Base-by-base conservation (phyloP, 2,888 invertebrate genomes). In the Mesochorus sp. region DNA sequence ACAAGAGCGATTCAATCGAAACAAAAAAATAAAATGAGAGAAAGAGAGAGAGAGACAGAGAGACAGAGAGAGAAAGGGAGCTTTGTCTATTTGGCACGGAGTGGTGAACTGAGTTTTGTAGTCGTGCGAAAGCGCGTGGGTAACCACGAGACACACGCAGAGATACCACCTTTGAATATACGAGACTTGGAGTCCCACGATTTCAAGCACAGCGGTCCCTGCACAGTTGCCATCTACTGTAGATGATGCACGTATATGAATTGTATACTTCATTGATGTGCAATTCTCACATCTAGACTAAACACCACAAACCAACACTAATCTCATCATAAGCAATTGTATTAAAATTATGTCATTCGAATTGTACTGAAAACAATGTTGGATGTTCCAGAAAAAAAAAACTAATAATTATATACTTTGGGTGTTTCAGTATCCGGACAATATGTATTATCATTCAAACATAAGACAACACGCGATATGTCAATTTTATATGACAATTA, bases 21-120 rank as follows among this genome's bases (percentile, higher is more conserved):
- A 76, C n/a, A n/a, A n/a, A n/a, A n/a, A n/a, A n/a, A n/a, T n/a
- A n/a, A n/a, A n/a, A n/a, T n/a, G n/a, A n/a, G n/a, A n/a, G 64
- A 74, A 44, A 61, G 59, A 26, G 44, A 73, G 64, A 39, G 37
- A 14, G 49, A 49, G 70, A 72, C 37, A 67, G 49, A 53, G 26
- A 24, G 37, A 53, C 59, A 75, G 68, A 44, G 62, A 47, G 66
- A 62, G 67, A 42, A 26, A 39, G 19, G 17, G 59, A 59, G 67
- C 72, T 76, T 77, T 73, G 67, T 77, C 68, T 73, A 57, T 77
- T 77, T 68, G 73, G 72, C 53, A 28, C 59, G 6, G 61, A 51
- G 21, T 47, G 67, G 34, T 47, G 57, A 57, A 64, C 39, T 62
- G 77, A 26, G 26, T 37, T 47, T 37, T 49, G 24, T 37, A 37